These are phyloP conservation scores for Lycorma delicatula DNA, from an alignment of 1,140 invertebrate species.

Conservation along the genomic window DNA sequence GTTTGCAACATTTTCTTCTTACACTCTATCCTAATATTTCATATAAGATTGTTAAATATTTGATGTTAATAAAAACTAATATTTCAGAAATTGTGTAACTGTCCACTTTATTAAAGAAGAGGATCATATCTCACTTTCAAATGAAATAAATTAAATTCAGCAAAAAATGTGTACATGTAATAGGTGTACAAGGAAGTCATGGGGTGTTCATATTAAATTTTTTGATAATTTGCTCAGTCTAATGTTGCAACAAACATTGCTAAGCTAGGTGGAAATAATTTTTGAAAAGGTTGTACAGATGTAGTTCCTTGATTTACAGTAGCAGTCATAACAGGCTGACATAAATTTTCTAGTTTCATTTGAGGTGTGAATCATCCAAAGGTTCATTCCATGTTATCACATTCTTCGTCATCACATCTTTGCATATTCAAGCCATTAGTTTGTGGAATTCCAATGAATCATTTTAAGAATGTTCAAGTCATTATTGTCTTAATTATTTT, in stretches of 20 bases:
- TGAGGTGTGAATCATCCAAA: not conserved
- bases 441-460: not conserved
- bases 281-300: not conserved
- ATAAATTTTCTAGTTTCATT: not conserved
- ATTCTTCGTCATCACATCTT: not conserved
- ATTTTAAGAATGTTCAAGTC: not conserved
- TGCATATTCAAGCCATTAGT: not conserved
- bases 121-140: too few species aligned
- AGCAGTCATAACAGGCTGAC: not conserved
- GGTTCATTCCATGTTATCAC: not conserved
- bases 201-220: too few species aligned
- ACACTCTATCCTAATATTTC: too few species aligned
- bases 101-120: too few species aligned
- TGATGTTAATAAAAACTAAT: too few species aligned
- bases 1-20: too few species aligned
- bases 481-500: not conserved
- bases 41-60: too few species aligned
- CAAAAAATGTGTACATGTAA: too few species aligned
- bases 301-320: not conserved
- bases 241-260: constrained; percentile 3
- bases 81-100: too few species aligned
- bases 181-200: too few species aligned
- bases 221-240: not conserved
- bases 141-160: too few species aligned
- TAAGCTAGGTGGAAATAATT: constrained; percentile 2